Evolutionary conservation across 2,797 vertebrate genomes (phyloP).

Genomic region (Chloroceryle inda): DNA sequence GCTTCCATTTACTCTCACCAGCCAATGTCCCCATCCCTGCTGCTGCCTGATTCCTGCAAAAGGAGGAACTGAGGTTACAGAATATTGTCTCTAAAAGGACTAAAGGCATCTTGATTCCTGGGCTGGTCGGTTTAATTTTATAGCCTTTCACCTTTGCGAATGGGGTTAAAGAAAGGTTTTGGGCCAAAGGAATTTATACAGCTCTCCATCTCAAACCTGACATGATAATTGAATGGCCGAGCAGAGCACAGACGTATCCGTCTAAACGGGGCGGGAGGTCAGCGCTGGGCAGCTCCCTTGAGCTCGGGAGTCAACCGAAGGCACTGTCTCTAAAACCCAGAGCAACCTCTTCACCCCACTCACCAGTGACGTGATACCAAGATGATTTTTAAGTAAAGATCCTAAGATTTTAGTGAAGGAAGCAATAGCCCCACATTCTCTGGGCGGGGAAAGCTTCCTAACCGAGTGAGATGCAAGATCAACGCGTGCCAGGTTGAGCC

Average conservation of each 20-base stretch:
- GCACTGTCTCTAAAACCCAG: neutral
- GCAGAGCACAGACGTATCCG: neutral
- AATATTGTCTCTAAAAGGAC: neutral
- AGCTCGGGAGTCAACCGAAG: neutral
- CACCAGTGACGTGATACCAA: neutral
- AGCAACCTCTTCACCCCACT: neutral
- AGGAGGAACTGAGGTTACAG: neutral
- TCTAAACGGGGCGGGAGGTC: neutral
- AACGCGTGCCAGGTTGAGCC: neutral
- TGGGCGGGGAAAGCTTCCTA: neutral
- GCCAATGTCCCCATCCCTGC: neutral
- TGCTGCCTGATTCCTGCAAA: neutral
- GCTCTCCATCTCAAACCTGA: slow-evolving; percentile 10
- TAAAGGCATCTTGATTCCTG: neutral
- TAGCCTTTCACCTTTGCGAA: slow-evolving; percentile 43
- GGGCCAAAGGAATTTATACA: slow-evolving; percentile 30
- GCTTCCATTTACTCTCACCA: neutral
- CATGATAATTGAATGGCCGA: slow-evolving; percentile 16
- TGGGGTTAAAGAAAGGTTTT: slow-evolving; percentile 35
- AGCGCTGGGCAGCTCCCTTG: neutral
- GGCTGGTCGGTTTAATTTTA: neutral
- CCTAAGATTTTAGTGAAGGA: neutral
- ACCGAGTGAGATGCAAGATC: neutral
- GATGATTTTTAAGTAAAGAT: neutral
- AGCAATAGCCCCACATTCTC: neutral